Percentiles rank a stretch among this genome's conserved stretches.
phyloP scores from a whole-genome alignment of 2,797 vertebrate genomes.

The Ataeniobius toweri region DNA sequence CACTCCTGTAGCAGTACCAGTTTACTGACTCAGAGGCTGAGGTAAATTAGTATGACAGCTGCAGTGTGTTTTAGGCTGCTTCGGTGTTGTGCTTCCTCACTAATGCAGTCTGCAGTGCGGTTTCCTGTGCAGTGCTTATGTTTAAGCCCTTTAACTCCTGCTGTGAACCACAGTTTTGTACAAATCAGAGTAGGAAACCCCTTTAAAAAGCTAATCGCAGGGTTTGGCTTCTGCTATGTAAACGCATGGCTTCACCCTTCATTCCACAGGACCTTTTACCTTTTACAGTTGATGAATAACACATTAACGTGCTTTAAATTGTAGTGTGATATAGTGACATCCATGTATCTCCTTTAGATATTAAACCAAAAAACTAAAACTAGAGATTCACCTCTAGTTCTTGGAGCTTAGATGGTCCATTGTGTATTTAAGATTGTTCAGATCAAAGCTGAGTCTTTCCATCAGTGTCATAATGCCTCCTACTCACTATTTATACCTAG shows the following conservation, averaged over 20 bases:
- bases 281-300: constrained; percentile 18
- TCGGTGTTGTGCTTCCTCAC: constrained; percentile 74
- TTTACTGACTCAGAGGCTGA: constrained; percentile 97
- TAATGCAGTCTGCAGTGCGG: constrained; percentile 72
- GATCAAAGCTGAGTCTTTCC: constrained; percentile 1
- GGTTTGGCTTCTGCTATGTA: constrained; percentile 31
- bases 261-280: constrained; percentile 27
- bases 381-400: constrained; percentile 15
- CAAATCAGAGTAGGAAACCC: constrained; percentile 28
- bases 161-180: constrained; percentile 42
- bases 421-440: constrained; percentile 36
- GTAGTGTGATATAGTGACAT: constrained; percentile 20
- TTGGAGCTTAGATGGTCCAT: constrained; percentile 23
- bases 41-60: constrained; percentile 88
- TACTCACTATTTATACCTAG: constrained; percentile 24
- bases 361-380: constrained; percentile 35
- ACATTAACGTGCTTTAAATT: constrained; percentile 32
- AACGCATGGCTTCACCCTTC: constrained; percentile 49
- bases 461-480: constrained; percentile 29
- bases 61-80: constrained; percentile 80
- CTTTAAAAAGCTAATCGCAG: constrained; percentile 26
- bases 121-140: constrained; percentile 32
- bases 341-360: constrained; percentile 19
- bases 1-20: constrained; percentile 95
- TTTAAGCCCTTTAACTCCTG: constrained; percentile 49